A percentile compares a stretch with the other conserved stretches of the same genome.
Evolutionary conservation across 2,113 vertebrate genomes (phyloP).

Genomic region (Eudyptes chrysolophus): DNA sequence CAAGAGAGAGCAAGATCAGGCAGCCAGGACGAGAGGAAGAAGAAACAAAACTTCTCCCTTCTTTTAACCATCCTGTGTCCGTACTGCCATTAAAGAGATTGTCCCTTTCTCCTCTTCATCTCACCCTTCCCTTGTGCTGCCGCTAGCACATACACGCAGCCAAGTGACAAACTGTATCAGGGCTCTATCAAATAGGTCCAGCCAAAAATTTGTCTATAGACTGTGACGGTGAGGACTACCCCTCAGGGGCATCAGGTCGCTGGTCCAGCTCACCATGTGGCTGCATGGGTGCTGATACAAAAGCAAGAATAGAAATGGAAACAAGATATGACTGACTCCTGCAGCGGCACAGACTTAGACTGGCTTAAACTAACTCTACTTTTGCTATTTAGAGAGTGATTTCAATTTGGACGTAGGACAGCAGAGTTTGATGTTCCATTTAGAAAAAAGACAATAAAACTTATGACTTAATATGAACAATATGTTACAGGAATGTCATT

Average conservation of each 20-base stretch:
- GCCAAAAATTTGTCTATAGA: background rate
- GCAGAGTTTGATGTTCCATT: background rate
- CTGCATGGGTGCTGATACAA: background rate
- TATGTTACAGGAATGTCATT: background rate
- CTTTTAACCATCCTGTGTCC: background rate
- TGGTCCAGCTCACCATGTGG: background rate
- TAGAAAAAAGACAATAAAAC: background rate
- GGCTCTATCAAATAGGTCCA: background rate
- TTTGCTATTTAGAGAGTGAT: background rate
- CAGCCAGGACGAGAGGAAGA: background rate
- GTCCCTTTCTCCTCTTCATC: background rate
- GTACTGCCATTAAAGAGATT: background rate
- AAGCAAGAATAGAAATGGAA: background rate
- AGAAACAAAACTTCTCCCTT: background rate
- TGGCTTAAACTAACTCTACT: background rate
- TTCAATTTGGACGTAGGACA: background rate
- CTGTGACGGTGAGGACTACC: fast-evolving
- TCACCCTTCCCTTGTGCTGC: background rate
- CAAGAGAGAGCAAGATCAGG: background rate
- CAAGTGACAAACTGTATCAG: background rate
- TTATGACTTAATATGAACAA: constrained; percentile 32
- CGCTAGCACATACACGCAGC: fast-evolving
- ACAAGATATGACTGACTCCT: background rate
- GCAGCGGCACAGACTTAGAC: background rate
- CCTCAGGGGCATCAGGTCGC: background rate